These are phyloP conservation scores for Geococcyx californianus DNA, from an alignment of 2,113 vertebrate genomes.

Conservation along the genomic window DNA sequence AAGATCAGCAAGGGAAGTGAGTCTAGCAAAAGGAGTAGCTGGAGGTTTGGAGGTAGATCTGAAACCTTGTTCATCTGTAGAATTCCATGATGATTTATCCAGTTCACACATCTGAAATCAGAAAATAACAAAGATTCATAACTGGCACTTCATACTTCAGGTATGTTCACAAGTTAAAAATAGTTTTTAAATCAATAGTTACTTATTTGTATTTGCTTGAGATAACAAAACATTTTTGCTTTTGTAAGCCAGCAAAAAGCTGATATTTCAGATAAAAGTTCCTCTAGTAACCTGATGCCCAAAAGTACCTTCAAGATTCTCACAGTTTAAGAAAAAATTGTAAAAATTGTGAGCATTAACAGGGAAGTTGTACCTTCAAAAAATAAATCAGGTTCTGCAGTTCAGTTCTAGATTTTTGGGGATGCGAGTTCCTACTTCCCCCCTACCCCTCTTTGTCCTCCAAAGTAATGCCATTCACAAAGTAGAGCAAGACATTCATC, in stretches of 20 bases:
- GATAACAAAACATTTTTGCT: background rate
- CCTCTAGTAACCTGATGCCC: background rate
- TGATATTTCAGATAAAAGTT: background rate
- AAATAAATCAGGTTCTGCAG: background rate
- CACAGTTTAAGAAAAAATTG: background rate
- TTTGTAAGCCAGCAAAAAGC: background rate
- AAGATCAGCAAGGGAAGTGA: background rate
- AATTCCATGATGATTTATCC: background rate
- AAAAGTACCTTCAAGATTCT: background rate
- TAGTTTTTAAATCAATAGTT: background rate
- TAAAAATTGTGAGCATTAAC: background rate
- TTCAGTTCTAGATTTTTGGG: background rate
- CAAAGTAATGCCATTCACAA: background rate
- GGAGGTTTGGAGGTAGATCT: background rate
- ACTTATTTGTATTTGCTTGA: background rate
- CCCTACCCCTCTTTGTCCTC: accelerated
- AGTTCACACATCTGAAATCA: background rate
- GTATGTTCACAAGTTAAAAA: background rate
- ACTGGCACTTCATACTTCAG: background rate
- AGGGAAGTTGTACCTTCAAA: background rate
- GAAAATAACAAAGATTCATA: background rate
- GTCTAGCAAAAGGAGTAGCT: background rate
- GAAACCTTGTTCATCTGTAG: background rate
- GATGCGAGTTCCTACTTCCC: accelerated
- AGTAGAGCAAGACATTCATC: background rate